Evolutionary conservation across 2,888 invertebrate genomes (phyloP).

Genomic region (Hesperia comma): DNA sequence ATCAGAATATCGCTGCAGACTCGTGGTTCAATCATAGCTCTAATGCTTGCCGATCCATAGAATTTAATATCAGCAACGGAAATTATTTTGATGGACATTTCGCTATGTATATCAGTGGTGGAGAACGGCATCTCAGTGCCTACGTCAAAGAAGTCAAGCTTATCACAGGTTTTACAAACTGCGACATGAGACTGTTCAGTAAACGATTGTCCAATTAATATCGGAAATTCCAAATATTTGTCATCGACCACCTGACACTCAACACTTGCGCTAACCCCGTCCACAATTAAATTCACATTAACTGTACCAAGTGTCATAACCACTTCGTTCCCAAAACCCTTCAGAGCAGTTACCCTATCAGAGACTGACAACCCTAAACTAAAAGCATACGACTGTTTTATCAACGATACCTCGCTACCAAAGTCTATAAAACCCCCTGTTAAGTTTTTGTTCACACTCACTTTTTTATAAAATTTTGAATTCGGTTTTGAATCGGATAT

Average conservation of each 20-base stretch:
- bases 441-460: not conserved
- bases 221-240: constrained; percentile 24
- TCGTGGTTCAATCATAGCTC: not conserved
- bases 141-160: constrained; percentile 31
- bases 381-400: constrained; percentile 8
- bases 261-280: constrained; percentile 33
- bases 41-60: constrained; percentile 9
- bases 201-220: constrained; percentile 38
- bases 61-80: not conserved
- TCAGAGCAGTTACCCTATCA: constrained; percentile 9
- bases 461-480: constrained; percentile 34
- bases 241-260: constrained; percentile 30
- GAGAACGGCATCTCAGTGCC: constrained; percentile 23
- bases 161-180: constrained; percentile 30
- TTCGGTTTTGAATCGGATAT: constrained; percentile 17
- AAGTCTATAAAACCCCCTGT: constrained; percentile 21
- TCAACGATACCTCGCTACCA: constrained; percentile 24
- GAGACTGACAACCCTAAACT: not conserved
- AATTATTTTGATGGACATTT: not conserved
- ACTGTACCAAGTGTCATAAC: constrained; percentile 25
- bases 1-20: not conserved
- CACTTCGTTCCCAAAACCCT: constrained; percentile 35
- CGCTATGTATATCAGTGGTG: not conserved
- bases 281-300: constrained; percentile 13
- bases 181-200: constrained; percentile 36